These are phyloP conservation scores for Crambe crambe DNA, from an alignment of 37 sponge, comb jelly and placozoan species.

Conservation along the genomic window DNA sequence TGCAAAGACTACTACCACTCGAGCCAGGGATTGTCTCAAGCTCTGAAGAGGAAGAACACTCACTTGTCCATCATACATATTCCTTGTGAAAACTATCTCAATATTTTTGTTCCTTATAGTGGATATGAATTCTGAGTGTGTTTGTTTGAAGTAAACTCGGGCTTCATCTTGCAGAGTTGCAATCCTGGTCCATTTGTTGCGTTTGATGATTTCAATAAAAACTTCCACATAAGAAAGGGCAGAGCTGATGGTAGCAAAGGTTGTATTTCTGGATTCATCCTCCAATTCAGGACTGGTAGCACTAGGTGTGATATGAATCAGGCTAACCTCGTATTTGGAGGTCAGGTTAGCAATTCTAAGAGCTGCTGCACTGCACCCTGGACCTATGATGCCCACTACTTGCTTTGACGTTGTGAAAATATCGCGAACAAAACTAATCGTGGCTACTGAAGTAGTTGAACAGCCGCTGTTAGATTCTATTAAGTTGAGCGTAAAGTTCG, in stretches of 20 bases:
- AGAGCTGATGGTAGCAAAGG: constrained; percentile 27
- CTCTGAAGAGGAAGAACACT: constrained; percentile 8
- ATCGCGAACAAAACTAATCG: background rate
- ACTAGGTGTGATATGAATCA: constrained; percentile 19
- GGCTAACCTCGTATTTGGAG: background rate
- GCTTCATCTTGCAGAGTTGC: constrained; percentile 9
- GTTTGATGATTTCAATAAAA: background rate
- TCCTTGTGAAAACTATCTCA: background rate
- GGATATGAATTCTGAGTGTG: background rate
- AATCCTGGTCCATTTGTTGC: background rate
- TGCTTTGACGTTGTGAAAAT: background rate
- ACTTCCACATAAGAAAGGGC: background rate
- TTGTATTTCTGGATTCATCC: background rate
- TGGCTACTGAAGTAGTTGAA: background rate
- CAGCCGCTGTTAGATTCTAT: constrained; percentile 14
- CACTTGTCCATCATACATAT: background rate
- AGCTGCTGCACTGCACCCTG: constrained; percentile 27
- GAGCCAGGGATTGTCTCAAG: background rate
- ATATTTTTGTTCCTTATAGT: background rate
- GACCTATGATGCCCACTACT: constrained; percentile 40
- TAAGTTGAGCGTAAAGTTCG: constrained; percentile 1
- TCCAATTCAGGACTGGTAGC: background rate
- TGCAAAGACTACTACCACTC: constrained; percentile 23
- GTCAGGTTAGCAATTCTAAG: constrained; percentile 1
- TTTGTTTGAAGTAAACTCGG: background rate